These are phyloP conservation scores for Scaptodrosophila latifasciaeformis DNA, from an alignment of 2,888 invertebrate species.

Conservation along the genomic window DNA sequence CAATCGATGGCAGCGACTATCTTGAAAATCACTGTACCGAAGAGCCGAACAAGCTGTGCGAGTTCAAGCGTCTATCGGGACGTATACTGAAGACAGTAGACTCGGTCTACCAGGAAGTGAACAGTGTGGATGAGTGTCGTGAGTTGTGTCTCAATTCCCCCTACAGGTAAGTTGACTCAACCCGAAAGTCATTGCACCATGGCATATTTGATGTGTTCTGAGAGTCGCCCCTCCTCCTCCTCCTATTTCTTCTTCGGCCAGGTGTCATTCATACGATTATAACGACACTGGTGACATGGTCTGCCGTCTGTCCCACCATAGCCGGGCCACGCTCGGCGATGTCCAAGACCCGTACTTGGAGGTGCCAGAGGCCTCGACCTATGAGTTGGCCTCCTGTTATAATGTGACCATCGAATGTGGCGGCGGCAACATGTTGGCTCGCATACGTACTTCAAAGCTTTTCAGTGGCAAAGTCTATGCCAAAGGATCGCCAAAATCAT, in stretches of 20 bases:
- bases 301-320: slow-evolving; percentile 88
- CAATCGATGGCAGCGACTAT: slow-evolving; percentile 75
- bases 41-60: slow-evolving; percentile 92
- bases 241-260: slow-evolving; percentile 40
- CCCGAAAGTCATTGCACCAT: background rate
- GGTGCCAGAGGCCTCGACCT: slow-evolving; percentile 93
- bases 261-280: slow-evolving; percentile 95
- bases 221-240: no score
- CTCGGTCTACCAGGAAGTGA: slow-evolving; percentile 91
- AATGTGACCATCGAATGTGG: slow-evolving; percentile 95
- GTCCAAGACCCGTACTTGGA: slow-evolving; percentile 93
- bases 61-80: slow-evolving; percentile 92
- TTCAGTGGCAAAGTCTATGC: slow-evolving; percentile 78
- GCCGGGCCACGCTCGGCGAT: slow-evolving; percentile 89
- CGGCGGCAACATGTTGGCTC: slow-evolving; percentile 93
- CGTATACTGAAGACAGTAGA: slow-evolving; percentile 94
- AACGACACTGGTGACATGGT: slow-evolving; percentile 82
- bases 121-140: slow-evolving; percentile 89
- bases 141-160: slow-evolving; percentile 91
- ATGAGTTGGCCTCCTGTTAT: slow-evolving; percentile 94
- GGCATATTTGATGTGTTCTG: no score
- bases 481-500: slow-evolving; percentile 94
- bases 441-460: slow-evolving; percentile 92
- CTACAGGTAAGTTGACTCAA: slow-evolving; percentile 76
- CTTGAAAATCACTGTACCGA: slow-evolving; percentile 90